Evolutionary conservation across 2,113 vertebrate genomes (phyloP), one percentile per base, ranked within the genome.

Genomic region (Eublepharis macularius): DNA sequence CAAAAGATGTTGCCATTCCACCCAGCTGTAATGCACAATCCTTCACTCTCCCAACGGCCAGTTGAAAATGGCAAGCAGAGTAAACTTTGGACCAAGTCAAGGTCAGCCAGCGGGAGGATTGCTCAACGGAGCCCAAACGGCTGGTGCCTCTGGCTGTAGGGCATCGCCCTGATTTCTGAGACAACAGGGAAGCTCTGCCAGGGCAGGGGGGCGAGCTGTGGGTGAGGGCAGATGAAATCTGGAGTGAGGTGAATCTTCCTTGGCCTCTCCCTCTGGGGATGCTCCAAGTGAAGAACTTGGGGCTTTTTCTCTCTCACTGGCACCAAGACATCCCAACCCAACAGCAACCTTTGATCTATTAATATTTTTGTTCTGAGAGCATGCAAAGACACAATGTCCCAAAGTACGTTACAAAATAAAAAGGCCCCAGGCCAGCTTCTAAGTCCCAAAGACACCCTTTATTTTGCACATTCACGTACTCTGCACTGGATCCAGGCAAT

Each of bases 331-430:
- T 0, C 10, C 8, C 24, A 4, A 32, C 43, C 6, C n/a, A 21
- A 3, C 4, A 6, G n/a, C 26, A 29, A 78, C 74, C 83, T 84
- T 84, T 84, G 74, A 34, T 78, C 63, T 57, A 75, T 84, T 75
- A 77, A 84, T 84, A 84, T 77, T 69, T 47, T 32, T 77, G 63
- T 69, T 17, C 14, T 43, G 6, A 26, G 41, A 73, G 39, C 17
- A 1, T 19, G 17, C 36, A 41, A 16, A 24, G 2, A 10, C 6
- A 14, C 6, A 45, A 24, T 17, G 6, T 47, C 60, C 32, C 54
- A 47, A 75, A 41, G 45, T 16, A 21, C 4, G 26, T 63, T 63
- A 26, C 60, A 63, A 63, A 63, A 63, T 29, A 26, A 63, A 63
- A 63, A 63, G 60, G 2, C 1, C 60, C 26, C 60, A 16, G 21